These are phyloP conservation scores for Cydia strobilella DNA, from an alignment of 1,140 invertebrate species.

Conservation along the genomic window DNA sequence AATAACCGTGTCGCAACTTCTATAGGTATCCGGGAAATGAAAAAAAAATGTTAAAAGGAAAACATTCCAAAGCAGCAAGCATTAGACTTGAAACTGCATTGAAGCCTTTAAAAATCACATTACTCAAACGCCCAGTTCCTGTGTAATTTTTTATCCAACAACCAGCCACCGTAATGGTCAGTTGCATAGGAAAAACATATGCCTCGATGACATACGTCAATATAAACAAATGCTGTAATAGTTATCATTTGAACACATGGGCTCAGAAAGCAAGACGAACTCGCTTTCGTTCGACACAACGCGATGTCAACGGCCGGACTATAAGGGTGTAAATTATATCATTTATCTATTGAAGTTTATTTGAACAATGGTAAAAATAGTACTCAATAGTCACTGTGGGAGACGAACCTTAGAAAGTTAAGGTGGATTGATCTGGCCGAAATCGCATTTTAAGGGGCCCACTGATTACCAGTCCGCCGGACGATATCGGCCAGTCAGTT, in stretches of 20 bases:
- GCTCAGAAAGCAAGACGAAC: constrained; percentile 66
- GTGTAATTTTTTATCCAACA: constrained; percentile 30
- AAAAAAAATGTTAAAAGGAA: not conserved
- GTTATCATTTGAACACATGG: constrained; percentile 50
- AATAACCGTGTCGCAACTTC: not conserved
- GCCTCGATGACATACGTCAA: constrained; percentile 3
- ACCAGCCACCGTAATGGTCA: not conserved
- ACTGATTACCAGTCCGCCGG: no score
- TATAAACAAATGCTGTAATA: constrained; percentile 40
- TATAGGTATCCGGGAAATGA: not conserved
- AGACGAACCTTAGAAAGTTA: no score
- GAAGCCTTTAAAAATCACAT: constrained; percentile 3
- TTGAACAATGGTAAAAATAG: constrained; percentile 11
- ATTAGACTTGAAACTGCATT: not conserved
- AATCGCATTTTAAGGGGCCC: no score
- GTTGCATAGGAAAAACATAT: constrained; percentile 6
- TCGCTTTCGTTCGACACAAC: constrained; percentile 58
- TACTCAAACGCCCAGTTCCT: constrained; percentile 1
- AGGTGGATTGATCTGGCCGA: no score
- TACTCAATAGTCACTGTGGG: not conserved
- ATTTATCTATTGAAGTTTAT: constrained; percentile 11
- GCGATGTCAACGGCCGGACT: constrained; percentile 52
- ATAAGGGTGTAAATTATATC: not conserved
- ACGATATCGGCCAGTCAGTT: no score
- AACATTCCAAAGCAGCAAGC: not conserved